Evolutionary conservation across 2,888 invertebrate genomes (phyloP).

Genomic region (Homarus gammarus): DNA sequence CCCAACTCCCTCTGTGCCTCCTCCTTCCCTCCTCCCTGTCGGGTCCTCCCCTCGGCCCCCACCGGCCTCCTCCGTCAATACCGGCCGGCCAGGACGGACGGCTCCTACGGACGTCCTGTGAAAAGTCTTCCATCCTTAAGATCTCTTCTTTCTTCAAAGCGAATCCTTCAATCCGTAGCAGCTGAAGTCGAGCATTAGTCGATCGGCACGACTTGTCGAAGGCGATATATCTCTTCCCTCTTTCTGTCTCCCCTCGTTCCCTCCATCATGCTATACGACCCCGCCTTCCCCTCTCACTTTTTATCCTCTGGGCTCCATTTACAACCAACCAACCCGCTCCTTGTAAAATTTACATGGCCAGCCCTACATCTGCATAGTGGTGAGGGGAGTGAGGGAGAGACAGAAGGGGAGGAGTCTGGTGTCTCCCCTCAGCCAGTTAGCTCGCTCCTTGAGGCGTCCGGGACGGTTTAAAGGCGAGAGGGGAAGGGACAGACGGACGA

Average conservation of each 20-base stretch:
- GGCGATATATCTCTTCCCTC: no score
- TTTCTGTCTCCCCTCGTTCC: not conserved
- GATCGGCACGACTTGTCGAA: no score
- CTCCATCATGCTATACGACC: not conserved
- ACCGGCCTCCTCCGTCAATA: not conserved
- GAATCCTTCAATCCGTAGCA: no score
- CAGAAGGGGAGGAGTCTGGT: constrained; percentile 39
- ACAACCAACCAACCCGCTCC: not conserved
- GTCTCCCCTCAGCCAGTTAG: constrained; percentile 40
- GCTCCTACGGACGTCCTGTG: not conserved
- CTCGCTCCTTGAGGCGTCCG: constrained; percentile 26
- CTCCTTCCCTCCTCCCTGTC: constrained; percentile 12
- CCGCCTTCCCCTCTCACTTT: not conserved
- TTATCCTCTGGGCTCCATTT: not conserved
- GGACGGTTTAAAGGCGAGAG: constrained; percentile 52
- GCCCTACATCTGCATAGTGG: constrained; percentile 32
- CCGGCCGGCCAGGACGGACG: not conserved
- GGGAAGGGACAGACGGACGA: constrained; percentile 26
- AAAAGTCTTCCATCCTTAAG: no score
- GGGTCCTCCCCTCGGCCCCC: not conserved
- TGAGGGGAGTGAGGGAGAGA: constrained; percentile 5
- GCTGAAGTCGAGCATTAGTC: no score
- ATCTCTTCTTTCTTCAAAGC: no score
- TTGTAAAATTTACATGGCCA: constrained; percentile 1
- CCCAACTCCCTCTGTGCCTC: not conserved